Conservation (phyloP, 1,140 invertebrate species). For the Triops cancriformis region DNA sequence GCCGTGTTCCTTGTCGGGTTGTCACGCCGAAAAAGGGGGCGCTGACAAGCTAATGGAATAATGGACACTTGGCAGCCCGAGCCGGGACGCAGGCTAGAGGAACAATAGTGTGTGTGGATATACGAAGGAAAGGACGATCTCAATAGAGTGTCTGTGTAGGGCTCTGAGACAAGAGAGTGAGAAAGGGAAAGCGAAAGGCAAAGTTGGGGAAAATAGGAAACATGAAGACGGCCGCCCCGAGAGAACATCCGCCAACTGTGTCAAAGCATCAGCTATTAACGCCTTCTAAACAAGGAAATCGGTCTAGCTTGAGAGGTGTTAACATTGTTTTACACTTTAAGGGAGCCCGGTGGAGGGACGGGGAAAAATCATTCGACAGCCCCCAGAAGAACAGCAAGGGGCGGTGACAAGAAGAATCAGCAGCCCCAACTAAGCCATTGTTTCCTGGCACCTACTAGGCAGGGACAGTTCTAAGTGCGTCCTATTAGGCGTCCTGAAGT, state of each 20-base stretch:
- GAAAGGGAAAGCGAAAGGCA: background rate
- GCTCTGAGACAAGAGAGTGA: too few species aligned
- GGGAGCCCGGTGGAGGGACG: background rate
- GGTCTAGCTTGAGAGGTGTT: background rate
- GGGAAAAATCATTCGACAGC: too few species aligned
- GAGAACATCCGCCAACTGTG: background rate
- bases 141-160: background rate
- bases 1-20: background rate
- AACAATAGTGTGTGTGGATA: background rate
- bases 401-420: too few species aligned
- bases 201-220: background rate
- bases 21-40: conserved; percentile 12
- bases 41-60: conserved; percentile 13
- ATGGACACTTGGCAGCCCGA: conserved; percentile 12
- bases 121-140: background rate
- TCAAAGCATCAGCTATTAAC: conserved; percentile 10
- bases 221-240: background rate
- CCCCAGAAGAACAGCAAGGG: too few species aligned
- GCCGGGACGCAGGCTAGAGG: background rate
- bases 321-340: conserved; percentile 6
- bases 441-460: too few species aligned
- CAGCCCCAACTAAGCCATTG: too few species aligned
- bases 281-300: background rate
- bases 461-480: too few species aligned
- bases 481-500: too few species aligned